phyloP scores from a whole-genome alignment of 2,797 vertebrate genomes.

The Alca torda region DNA sequence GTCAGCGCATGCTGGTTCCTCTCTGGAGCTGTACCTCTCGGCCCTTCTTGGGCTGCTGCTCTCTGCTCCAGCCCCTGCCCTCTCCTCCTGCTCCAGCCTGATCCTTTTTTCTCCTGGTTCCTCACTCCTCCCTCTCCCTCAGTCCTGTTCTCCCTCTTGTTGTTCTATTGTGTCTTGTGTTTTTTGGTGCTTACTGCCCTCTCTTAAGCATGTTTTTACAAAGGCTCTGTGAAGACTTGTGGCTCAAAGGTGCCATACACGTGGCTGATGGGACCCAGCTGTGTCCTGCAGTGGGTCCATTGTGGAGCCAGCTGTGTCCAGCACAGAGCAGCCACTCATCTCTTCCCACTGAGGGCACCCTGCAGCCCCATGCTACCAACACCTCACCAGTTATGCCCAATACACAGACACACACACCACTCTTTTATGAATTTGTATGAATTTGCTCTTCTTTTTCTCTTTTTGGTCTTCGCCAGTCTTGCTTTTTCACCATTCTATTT shows the following conservation, averaged over 20 bases:
- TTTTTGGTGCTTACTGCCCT: not conserved
- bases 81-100: not conserved
- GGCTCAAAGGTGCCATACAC: not conserved
- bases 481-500: not conserved
- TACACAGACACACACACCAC: no score
- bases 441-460: not conserved
- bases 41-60: not conserved
- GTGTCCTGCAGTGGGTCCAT: not conserved
- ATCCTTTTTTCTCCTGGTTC: not conserved
- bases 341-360: not conserved
- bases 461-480: not conserved
- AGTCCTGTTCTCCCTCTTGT: not conserved
- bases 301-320: rapidly evolving
- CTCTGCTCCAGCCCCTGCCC: not conserved
- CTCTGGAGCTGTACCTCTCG: rapidly evolving
- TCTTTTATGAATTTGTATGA: not conserved
- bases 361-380: not conserved
- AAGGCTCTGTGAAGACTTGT: not conserved
- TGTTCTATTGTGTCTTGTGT: not conserved
- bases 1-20: rapidly evolving
- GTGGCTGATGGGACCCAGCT: no score
- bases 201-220: not conserved
- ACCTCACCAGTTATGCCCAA: not conserved
- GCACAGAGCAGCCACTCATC: not conserved
- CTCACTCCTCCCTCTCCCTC: not conserved